Base-by-base conservation (phyloP, 2,888 invertebrate species). In the Drosophila siamana region DNA sequence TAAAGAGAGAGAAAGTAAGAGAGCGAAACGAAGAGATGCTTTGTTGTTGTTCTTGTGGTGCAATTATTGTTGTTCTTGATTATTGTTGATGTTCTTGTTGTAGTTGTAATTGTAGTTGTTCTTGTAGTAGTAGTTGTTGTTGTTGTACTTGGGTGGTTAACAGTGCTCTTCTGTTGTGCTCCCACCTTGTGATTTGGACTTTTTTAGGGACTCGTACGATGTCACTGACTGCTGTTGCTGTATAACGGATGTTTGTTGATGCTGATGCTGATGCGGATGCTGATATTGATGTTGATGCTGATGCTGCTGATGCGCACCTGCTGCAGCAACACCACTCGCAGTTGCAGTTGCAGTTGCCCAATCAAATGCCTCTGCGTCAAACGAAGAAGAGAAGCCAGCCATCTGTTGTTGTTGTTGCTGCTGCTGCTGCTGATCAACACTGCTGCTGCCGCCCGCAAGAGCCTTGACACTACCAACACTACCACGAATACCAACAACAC, bases 161-260 rank as follows among this genome's bases (percentile, higher is more conserved):
- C 28, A 43, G 43, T 55, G 59, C 60, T 61, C 28, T 28, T 54
- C 65, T 71, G 79, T 82, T 81, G 81, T 78, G 76, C 84, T 88
- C 95, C 96, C 97, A 96, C 97, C 98, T 97, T 98, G 98, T 93
- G 97, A 97, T 94, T 97, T 96, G 93, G 97, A 96, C 93, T 97
- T 96, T 92, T 96, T 95, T 93, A 96, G 95, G 84, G 94, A 93
- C 89, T 95, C 95, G 88, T 78, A 88, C 76, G 89, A 87, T 78
- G 90, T 86, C 76, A 87, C 81, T 78, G 88, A 86, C 75, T 89
- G 89, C 78, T 90, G 90, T 76, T 88, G 90, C 70, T 83, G 88
- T 74, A 87, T 82, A 63, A 78, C 80, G 69, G 88, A 87, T 80
- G 87, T 78, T 79, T 74, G 70, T 80, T 70, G 70, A 66, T 76